Conservation (phyloP, 2,888 invertebrate genomes). For the Teleogryllus oceanicus region DNA sequence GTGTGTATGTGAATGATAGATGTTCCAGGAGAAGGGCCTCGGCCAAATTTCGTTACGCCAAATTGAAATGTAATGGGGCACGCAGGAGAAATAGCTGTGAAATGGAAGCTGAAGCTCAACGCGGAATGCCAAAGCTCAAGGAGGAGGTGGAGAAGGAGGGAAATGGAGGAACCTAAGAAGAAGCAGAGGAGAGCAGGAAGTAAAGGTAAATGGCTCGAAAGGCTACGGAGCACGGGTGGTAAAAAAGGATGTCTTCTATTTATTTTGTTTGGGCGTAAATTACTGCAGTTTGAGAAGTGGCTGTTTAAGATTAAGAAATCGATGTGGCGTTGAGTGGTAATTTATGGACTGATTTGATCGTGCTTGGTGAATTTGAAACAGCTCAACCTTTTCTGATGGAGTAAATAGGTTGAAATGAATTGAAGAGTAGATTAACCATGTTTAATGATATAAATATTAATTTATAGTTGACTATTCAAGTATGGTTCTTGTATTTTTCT, state of each 20-base stretch:
- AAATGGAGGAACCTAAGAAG: background rate
- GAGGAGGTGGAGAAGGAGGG: background rate
- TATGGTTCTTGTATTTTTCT: no score
- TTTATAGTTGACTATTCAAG: no score
- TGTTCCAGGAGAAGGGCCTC: slow-evolving; percentile 7
- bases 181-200: background rate
- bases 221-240: no score
- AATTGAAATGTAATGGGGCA: slow-evolving; percentile 18
- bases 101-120: background rate
- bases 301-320: background rate
- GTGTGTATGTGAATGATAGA: background rate
- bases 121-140: background rate
- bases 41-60: slow-evolving; percentile 3
- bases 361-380: no score
- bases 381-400: no score
- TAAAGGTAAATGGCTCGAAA: background rate
- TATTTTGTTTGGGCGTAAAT: background rate
- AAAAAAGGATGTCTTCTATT: background rate
- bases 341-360: no score
- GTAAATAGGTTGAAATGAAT: no score
- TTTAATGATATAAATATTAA: no score
- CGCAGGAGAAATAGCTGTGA: background rate
- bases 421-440: no score
- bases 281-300: background rate
- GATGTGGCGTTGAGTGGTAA: background rate